phyloP scores from a whole-genome alignment of 2,797 vertebrate species.

The Fringilla coelebs region DNA sequence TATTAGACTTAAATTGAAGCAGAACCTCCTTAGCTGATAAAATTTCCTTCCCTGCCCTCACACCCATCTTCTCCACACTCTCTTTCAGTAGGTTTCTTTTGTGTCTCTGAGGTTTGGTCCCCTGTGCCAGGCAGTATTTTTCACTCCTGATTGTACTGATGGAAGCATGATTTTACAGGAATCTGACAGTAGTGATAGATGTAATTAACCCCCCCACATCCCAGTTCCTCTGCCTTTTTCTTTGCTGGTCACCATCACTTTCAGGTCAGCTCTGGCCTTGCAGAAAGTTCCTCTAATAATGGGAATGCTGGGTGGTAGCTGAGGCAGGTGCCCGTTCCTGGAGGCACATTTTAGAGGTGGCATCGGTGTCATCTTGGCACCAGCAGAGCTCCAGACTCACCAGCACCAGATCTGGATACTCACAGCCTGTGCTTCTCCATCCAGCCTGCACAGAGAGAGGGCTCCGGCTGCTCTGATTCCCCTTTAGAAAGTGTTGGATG shows the following conservation, averaged over 20 bases:
- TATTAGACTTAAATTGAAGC: neutral
- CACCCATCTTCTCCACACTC: rapidly evolving
- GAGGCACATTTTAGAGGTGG: neutral
- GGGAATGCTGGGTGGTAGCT: neutral
- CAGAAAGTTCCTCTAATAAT: neutral
- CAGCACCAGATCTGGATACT: neutral
- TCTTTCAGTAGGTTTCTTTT: neutral
- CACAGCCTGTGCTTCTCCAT: neutral
- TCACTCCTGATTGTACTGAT: neutral
- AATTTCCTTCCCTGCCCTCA: neutral
- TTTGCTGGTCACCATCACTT: neutral
- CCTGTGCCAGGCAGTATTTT: neutral
- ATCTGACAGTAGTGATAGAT: neutral
- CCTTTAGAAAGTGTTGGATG: rapidly evolving
- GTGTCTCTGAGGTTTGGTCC: neutral
- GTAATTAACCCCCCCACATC: neutral
- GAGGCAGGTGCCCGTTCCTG: neutral
- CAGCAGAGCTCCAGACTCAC: neutral
- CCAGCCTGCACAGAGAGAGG: neutral
- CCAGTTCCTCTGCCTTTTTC: neutral
- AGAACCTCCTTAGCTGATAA: neutral
- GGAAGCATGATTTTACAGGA: neutral
- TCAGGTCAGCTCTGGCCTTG: neutral
- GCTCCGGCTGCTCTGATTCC: neutral
- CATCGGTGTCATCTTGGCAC: neutral